Evolutionary conservation across 2,888 invertebrate species (phyloP).

Genomic region (Pseudococcus viburni): DNA sequence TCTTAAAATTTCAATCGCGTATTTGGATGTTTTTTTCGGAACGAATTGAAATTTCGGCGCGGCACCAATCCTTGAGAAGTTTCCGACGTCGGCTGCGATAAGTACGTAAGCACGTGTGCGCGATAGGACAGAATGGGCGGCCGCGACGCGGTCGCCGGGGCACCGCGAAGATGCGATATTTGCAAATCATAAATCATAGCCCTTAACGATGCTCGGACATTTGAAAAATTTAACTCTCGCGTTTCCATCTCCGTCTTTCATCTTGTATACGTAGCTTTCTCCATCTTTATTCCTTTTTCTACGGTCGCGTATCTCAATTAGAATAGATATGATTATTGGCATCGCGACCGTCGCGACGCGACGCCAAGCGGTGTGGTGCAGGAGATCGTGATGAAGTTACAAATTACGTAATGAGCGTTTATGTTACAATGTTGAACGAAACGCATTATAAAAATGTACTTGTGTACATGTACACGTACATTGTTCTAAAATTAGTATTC

Average conservation of each 20-base stretch:
- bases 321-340: not conserved
- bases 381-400: constrained; percentile 1
- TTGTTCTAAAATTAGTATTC: constrained; percentile 27
- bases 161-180: not conserved
- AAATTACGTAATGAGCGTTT: not conserved
- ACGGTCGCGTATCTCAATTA: not conserved
- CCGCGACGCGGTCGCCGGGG: not conserved
- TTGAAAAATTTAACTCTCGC: not conserved
- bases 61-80: not conserved
- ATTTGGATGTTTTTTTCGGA: not conserved
- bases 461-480: not conserved
- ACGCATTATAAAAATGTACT: not conserved
- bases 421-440: constrained; percentile 1
- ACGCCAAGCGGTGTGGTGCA: too few relatives aligned
- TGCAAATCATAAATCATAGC: not conserved
- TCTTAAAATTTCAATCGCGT: not conserved
- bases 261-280: not conserved
- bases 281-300: not conserved
- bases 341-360: too few relatives aligned
- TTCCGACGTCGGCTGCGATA: not conserved
- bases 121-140: not conserved
- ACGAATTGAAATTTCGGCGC: not conserved
- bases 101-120: not conserved
- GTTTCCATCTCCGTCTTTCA: not conserved
- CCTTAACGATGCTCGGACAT: not conserved